Evolutionary conservation across 2,113 vertebrate species (phyloP).

Genomic region (Otocyon megalotis): DNA sequence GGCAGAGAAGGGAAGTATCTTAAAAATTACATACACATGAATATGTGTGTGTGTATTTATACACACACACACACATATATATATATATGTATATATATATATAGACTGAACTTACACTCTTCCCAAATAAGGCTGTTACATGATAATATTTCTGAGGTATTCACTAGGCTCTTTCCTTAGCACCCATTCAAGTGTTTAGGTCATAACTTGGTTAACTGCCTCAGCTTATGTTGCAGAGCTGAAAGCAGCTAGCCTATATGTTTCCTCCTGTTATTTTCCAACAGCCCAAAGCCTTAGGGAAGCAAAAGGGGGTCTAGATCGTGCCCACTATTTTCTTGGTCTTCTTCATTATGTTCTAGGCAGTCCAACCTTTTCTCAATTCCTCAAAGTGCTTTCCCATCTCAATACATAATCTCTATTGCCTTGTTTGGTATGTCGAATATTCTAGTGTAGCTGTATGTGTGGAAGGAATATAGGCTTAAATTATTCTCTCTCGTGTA

Average conservation of each 20-base stretch:
- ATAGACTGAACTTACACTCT: background rate
- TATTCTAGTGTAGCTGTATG: background rate
- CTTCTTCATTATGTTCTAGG: background rate
- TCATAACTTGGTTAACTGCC: background rate
- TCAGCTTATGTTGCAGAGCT: background rate
- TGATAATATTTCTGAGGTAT: background rate
- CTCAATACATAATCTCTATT: background rate
- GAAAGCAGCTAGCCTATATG: background rate
- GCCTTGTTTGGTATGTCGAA: background rate
- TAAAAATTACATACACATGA: background rate
- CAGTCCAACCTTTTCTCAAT: background rate
- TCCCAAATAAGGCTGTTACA: background rate
- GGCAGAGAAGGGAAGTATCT: background rate
- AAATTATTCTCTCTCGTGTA: background rate
- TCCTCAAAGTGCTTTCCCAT: background rate
- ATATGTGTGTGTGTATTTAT: background rate
- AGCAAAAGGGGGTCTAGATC: background rate
- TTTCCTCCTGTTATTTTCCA: background rate
- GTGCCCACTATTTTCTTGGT: background rate
- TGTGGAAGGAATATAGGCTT: background rate
- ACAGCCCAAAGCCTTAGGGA: background rate
- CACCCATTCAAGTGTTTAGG: background rate
- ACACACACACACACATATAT: no score
- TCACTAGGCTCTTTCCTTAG: background rate
- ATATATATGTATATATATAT: background rate